phyloP scores from a whole-genome alignment of 2,113 vertebrate genomes.

The Lucifuga dentata region DNA sequence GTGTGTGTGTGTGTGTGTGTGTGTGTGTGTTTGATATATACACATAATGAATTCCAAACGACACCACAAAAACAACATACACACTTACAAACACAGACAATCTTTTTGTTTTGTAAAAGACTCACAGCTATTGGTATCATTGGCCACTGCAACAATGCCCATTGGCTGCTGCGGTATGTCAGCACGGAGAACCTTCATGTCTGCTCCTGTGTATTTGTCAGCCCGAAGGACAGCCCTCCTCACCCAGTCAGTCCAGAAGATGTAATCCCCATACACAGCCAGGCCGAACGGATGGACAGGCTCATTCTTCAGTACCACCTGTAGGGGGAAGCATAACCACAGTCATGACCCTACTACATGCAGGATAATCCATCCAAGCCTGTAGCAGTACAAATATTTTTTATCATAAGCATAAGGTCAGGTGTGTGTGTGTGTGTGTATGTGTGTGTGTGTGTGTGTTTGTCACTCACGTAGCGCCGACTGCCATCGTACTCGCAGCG shows the following conservation, averaged over 20 bases:
- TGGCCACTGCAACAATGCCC: constrained; percentile 97
- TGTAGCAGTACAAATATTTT: constrained; percentile 8
- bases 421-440: background rate
- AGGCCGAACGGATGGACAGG: constrained; percentile 96
- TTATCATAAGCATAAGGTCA: background rate
- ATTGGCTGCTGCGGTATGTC: constrained; percentile 99
- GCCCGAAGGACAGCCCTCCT: constrained; percentile 94
- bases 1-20: too few species aligned
- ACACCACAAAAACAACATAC: background rate
- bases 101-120: constrained; percentile 39
- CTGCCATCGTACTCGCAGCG: constrained; percentile 96
- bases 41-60: too few species aligned
- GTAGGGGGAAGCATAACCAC: constrained; percentile 41
- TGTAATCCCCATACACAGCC: constrained; percentile 94
- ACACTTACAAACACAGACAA: background rate
- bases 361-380: constrained; percentile 16
- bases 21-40: too few species aligned
- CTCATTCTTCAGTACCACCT: constrained; percentile 96
- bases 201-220: constrained; percentile 93
- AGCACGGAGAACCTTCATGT: constrained; percentile 94
- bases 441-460: background rate
- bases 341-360: background rate
- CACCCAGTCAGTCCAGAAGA: constrained; percentile 99
- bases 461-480: constrained; percentile 90
- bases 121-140: constrained; percentile 99